phyloP scores from a whole-genome alignment of 2,113 vertebrate genomes.

The Hyla sarda region DNA sequence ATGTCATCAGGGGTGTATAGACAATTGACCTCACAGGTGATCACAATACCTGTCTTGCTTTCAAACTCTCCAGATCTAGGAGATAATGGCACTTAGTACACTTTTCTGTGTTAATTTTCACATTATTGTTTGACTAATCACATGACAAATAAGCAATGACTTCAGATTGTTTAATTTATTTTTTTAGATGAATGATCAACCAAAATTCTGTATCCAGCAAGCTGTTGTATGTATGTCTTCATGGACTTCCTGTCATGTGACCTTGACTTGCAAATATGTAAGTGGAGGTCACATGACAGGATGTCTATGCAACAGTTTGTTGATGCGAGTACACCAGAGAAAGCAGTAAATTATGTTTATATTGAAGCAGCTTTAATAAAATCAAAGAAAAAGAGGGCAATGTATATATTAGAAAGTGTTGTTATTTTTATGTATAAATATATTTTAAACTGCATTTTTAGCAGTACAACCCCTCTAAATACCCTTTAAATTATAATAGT shows the following conservation, averaged over 20 bases:
- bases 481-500: not conserved
- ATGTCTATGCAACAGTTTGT: not conserved
- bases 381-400: not conserved
- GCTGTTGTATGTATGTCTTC: not conserved
- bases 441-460: not conserved
- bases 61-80: no score
- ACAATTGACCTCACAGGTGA: no score
- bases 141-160: no score
- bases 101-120: no score
- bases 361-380: not conserved
- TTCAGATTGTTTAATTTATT: no score
- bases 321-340: not conserved
- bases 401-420: not conserved
- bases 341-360: not conserved
- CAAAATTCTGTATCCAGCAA: no score
- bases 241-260: not conserved
- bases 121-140: no score
- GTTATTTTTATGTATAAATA: not conserved
- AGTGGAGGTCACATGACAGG: not conserved
- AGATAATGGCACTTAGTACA: no score
- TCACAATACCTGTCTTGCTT: no score
- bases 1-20: no score
- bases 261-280: not conserved
- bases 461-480: not conserved
- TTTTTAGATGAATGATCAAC: no score